Base-by-base conservation (phyloP, 1,140 invertebrate species). In the Vanessa atalanta region DNA sequence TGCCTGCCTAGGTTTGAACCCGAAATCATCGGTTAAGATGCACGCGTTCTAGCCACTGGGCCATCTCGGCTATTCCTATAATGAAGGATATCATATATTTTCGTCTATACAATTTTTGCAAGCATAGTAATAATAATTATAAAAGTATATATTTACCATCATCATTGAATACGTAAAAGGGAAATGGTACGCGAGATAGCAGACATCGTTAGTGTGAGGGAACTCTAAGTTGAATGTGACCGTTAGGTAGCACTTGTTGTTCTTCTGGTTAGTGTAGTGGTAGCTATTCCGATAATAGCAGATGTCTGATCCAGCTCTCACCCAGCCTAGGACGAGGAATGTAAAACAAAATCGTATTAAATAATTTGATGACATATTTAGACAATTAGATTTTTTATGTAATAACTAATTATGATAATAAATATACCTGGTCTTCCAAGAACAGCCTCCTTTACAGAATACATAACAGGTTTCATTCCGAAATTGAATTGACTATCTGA, bases 391-490 rank as follows among this genome's bases (percentile, higher is more conserved):
- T 5, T 37, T 37, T 37, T 37, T 20, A 37, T 37, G 7, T 37
- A 37, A 43, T 43, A 43, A 0, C 1, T 43, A 8, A 15, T n/a
- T 50, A 5, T 50, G 5, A 1, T 50, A 43, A 55, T 37, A 76
- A 75, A 68, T 53, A 72, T 83, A 93, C 93, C 95, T 60, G 94
- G 91, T 79, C 94, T 93, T 55, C 95, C 95, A 47, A 94, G 80
- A 60, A 95, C 88, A 2, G 96, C 95, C 78, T 97, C 96, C 66
- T 90, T 94, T 7, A 97, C 96, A 37, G 97, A 98, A 90, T 96
- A 98, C 84, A 98, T 90, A n/a, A 98, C 95, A 47, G 98, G 98
- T 86, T 97, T 97, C 97, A 98, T 98, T 14, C 97, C 97, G 90
- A 96, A 96, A 88, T 98, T 98, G 87, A 98, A 98, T 90, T 98